phyloP scores from a whole-genome alignment of 2,888 invertebrate genomes.

The Acleris literana region DNA sequence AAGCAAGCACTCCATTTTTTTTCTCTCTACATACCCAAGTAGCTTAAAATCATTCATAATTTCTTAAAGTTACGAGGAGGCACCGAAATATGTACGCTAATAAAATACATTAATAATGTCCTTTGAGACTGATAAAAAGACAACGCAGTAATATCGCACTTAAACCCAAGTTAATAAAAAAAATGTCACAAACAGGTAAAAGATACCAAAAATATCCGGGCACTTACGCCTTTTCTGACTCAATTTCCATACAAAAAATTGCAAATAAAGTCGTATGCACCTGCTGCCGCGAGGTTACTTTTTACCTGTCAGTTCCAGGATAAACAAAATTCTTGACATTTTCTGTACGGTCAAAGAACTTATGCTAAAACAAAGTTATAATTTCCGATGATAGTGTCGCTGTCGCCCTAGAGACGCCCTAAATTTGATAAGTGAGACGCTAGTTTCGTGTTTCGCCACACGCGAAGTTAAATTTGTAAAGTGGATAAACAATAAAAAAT shows the following conservation, averaged over 20 bases:
- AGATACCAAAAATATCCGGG: too few relatives aligned
- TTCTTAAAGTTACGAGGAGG: too few relatives aligned
- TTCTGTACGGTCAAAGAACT: conserved; percentile 44
- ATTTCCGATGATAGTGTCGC: conserved; percentile 5
- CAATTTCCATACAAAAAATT: background rate
- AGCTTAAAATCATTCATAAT: too few relatives aligned
- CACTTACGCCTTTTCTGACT: background rate
- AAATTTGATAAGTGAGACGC: background rate
- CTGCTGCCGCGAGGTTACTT: background rate
- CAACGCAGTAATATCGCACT: too few relatives aligned
- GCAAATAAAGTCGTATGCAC: background rate
- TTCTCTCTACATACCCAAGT: too few relatives aligned
- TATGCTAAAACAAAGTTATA: conserved; percentile 3
- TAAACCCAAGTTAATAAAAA: too few relatives aligned
- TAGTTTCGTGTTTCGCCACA: conserved; percentile 10
- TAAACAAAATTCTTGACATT: conserved; percentile 42
- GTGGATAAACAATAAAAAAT: conserved; percentile 62
- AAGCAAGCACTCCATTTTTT: too few relatives aligned
- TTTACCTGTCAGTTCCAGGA: background rate
- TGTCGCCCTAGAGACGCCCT: background rate
- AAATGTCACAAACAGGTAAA: too few relatives aligned
- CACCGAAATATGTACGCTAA: too few relatives aligned
- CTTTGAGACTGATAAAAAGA: too few relatives aligned
- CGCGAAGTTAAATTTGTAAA: conserved; percentile 41
- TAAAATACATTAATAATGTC: too few relatives aligned